phyloP scores from a whole-genome alignment of 1,140 invertebrate genomes.

The Mamestra configurata region DNA sequence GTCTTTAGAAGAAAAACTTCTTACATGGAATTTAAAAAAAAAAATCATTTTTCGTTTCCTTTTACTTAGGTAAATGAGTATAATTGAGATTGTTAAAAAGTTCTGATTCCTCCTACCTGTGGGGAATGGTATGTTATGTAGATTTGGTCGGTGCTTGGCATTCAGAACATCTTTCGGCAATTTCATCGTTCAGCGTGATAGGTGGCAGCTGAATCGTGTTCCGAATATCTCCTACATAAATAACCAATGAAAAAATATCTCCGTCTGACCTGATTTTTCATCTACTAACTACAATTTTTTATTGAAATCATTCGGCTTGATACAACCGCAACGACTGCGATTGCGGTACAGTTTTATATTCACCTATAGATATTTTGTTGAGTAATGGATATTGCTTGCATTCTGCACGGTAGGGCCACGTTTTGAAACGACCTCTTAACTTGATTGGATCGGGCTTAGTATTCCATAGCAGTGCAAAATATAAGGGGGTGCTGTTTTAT shows the following conservation, averaged over 20 bases:
- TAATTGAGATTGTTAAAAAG: not conserved
- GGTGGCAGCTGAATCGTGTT: slow-evolving; percentile 25
- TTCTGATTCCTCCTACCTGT: not conserved
- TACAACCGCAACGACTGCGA: slow-evolving; percentile 16
- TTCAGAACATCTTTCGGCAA: slow-evolving; percentile 20
- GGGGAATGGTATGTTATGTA: not conserved
- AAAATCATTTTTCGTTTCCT: not conserved
- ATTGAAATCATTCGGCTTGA: not conserved
- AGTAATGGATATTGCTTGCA: slow-evolving; percentile 62
- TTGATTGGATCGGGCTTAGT: slow-evolving; percentile 54
- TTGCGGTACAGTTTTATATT: slow-evolving; percentile 26
- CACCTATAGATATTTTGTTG: slow-evolving; percentile 44
- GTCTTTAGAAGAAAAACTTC: too few relatives aligned
- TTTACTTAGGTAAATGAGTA: not conserved
- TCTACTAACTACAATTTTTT: not conserved
- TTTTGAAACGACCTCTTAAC: slow-evolving; percentile 52
- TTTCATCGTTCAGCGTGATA: slow-evolving; percentile 10
- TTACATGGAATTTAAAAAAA: too few relatives aligned
- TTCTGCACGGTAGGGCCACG: slow-evolving; percentile 31
- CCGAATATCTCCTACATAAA: slow-evolving; percentile 21
- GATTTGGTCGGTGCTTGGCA: slow-evolving; percentile 1
- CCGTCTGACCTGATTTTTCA: slow-evolving; percentile 7
- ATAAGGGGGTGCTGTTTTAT: slow-evolving; percentile 25
- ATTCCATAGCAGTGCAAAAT: slow-evolving; percentile 30
- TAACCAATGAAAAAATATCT: slow-evolving; percentile 2